Conservation (phyloP, 2,888 invertebrate species). For the Epiblema foenella region DNA sequence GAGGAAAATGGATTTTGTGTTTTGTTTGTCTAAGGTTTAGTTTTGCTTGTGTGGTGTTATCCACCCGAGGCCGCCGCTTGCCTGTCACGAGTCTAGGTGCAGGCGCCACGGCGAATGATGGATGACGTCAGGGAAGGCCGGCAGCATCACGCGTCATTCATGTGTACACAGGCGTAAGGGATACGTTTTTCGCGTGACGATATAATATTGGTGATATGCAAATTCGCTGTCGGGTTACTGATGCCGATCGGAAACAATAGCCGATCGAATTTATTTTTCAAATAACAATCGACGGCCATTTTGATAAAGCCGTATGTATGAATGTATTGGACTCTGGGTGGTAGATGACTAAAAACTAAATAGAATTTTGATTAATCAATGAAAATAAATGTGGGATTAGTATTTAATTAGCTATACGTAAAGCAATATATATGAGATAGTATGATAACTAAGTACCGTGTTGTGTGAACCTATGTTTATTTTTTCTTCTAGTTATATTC, state of each 20-base stretch:
- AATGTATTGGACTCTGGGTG: background rate
- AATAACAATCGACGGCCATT: slow-evolving; percentile 18
- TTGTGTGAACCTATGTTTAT: too few relatives aligned
- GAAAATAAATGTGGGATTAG: too few relatives aligned
- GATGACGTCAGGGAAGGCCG: slow-evolving; percentile 84
- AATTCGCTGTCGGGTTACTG: slow-evolving; percentile 74
- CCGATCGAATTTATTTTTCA: slow-evolving; percentile 36
- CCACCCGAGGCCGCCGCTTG: slow-evolving; percentile 62
- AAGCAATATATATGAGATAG: too few relatives aligned
- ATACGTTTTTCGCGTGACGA: slow-evolving; percentile 85
- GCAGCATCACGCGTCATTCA: slow-evolving; percentile 85
- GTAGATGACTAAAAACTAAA: background rate
- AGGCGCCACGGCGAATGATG: slow-evolving; percentile 85
- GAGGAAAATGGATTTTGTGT: slow-evolving; percentile 39
- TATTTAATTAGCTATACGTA: too few relatives aligned
- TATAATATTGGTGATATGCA: slow-evolving; percentile 85
- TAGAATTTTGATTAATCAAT: too few relatives aligned
- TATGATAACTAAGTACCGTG: too few relatives aligned
- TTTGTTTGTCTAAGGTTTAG: slow-evolving; percentile 50
- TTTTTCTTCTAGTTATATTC: too few relatives aligned
- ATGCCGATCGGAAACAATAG: slow-evolving; percentile 45
- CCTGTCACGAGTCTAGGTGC: slow-evolving; percentile 82
- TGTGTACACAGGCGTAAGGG: slow-evolving; percentile 85
- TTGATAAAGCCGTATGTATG: background rate
- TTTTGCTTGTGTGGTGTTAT: slow-evolving; percentile 48